Conservation (phyloP, 2,888 invertebrate genomes). For the Prenolepis imparis region DNA sequence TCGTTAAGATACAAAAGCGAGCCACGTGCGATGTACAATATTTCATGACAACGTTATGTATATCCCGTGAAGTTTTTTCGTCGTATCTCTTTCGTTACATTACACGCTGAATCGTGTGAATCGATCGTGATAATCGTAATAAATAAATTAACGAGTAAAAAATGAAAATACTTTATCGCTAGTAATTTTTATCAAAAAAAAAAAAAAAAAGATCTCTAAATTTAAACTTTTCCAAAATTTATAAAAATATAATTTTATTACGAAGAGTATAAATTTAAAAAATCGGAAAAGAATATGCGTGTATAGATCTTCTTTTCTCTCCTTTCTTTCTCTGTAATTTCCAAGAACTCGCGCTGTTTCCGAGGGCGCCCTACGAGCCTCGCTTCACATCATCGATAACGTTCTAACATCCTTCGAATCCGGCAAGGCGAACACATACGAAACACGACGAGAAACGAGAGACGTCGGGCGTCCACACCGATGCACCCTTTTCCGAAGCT, state of each 20-base stretch:
- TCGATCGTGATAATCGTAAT: not conserved
- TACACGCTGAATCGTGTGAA: not conserved
- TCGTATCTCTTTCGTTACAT: not conserved
- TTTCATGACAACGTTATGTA: not conserved
- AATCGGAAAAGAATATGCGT: not conserved
- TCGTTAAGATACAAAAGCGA: conserved; percentile 59
- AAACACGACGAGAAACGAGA: conserved; percentile 58
- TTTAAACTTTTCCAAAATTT: not conserved
- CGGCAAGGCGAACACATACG: conserved; percentile 47
- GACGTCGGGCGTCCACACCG: conserved; percentile 54
- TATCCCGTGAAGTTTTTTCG: not conserved
- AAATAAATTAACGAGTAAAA: not conserved
- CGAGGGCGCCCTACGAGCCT: conserved; percentile 46
- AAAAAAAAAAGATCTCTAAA: not conserved
- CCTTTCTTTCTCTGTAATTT: conserved; percentile 22
- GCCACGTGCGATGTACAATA: conserved; percentile 26
- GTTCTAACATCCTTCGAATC: conserved; percentile 66
- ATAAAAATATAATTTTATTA: not conserved
- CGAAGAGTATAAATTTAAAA: not conserved
- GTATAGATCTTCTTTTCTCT: not conserved
- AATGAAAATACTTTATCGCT: not conserved
- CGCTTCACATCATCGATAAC: conserved; percentile 68
- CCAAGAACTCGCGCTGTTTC: conserved; percentile 39
- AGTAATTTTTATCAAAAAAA: not conserved
- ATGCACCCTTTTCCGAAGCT: conserved; percentile 50